Conservation (phyloP, 2,797 vertebrate genomes). For the Tragopan temminckii region DNA sequence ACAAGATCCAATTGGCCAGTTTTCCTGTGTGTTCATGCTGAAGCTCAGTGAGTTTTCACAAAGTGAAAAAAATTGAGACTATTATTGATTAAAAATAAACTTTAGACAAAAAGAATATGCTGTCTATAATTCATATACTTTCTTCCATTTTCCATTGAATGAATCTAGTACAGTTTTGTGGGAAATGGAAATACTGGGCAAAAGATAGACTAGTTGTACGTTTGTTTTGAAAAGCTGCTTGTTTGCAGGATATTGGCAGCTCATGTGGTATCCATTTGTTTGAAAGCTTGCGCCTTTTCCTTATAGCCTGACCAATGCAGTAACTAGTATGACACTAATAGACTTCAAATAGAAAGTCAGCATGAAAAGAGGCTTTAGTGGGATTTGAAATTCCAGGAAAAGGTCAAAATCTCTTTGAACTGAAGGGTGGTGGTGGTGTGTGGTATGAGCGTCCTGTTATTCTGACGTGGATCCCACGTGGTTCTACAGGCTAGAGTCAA, state of each 20-base stretch:
- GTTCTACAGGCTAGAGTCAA: neutral
- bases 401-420: neutral
- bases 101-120: slow-evolving; percentile 44
- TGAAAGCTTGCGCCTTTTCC: neutral
- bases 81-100: slow-evolving; percentile 62
- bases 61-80: neutral
- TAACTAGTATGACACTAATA: slow-evolving; percentile 31
- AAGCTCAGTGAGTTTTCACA: neutral
- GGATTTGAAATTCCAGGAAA: slow-evolving; percentile 35
- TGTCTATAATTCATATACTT: slow-evolving; percentile 53
- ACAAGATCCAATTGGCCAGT: neutral
- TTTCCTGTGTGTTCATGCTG: neutral
- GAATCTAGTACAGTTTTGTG: neutral
- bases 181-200: neutral
- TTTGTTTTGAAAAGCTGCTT: neutral
- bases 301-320: neutral
- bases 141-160: slow-evolving; percentile 15
- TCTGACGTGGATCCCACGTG: neutral
- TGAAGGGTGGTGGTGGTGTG: neutral
- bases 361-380: slow-evolving; percentile 15
- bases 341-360: slow-evolving; percentile 8
- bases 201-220: neutral
- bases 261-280: slow-evolving; percentile 25
- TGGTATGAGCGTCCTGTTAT: fast-evolving
- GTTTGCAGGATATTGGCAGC: neutral